These are phyloP conservation scores for Campylomormyrus tamandua DNA, from an alignment of 2,113 vertebrate genomes.

Conservation along the genomic window DNA sequence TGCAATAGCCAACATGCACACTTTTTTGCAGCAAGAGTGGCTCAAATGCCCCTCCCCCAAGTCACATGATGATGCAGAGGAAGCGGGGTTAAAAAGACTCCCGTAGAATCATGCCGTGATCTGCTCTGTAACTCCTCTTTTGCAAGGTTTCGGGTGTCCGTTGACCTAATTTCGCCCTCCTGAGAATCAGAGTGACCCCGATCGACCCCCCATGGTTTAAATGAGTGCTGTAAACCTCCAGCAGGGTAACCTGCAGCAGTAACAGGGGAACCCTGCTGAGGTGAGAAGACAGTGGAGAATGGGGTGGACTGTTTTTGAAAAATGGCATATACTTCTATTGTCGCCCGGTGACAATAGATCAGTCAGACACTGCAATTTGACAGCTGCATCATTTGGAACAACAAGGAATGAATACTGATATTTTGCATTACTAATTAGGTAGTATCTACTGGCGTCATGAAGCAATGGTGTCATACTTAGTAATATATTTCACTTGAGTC, in stretches of 20 bases:
- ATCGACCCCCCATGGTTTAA: background rate
- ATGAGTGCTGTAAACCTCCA: slow-evolving; percentile 11
- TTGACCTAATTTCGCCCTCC: background rate
- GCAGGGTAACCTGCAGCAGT: background rate
- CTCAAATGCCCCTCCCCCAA: background rate
- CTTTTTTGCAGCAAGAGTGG: background rate
- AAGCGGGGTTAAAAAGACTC: background rate
- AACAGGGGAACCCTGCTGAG: background rate
- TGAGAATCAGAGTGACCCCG: background rate
- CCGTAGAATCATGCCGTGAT: background rate
- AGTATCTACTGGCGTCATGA: background rate
- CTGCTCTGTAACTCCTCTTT: background rate
- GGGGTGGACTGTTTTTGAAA: background rate
- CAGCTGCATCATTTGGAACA: background rate
- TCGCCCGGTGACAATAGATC: background rate
- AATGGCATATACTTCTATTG: background rate
- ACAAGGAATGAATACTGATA: background rate
- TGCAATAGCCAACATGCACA: background rate
- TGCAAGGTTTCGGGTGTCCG: background rate
- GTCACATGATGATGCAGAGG: background rate
- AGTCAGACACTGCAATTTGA: background rate
- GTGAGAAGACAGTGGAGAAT: background rate
- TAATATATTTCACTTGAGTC: background rate
- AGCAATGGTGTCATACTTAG: background rate
- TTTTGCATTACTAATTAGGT: background rate